A percentile compares a stretch with the other conserved stretches of the same genome.
These are phyloP conservation scores for Torymus tubicola DNA, from an alignment of 2,888 invertebrate species.

Conservation along the genomic window DNA sequence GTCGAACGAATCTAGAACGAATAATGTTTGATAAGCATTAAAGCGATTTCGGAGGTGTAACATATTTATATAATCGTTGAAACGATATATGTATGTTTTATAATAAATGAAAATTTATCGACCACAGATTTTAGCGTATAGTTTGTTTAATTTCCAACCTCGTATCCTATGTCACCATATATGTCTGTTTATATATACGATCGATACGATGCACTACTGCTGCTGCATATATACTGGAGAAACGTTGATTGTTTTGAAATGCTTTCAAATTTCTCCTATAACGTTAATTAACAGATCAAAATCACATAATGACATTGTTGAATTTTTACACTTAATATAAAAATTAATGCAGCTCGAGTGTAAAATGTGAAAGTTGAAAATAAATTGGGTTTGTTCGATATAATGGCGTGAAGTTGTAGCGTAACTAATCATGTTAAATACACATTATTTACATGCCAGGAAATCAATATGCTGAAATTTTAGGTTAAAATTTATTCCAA, in stretches of 20 bases:
- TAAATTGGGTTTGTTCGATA: background rate
- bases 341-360: no score
- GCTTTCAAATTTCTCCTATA: no score
- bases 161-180: background rate
- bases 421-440: background rate
- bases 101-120: constrained; percentile 56
- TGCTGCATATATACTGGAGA: no score
- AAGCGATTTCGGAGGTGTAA: constrained; percentile 32
- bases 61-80: constrained; percentile 56
- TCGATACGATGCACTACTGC: background rate
- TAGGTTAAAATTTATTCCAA: constrained; percentile 4
- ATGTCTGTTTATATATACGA: background rate
- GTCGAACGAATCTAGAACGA: constrained; percentile 24
- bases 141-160: no score
- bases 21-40: constrained; percentile 48
- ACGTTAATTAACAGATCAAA: no score
- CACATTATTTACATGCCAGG: background rate
- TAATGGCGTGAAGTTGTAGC: constrained; percentile 25
- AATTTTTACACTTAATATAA: no score
- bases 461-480: background rate
- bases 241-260: no score
- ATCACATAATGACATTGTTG: no score
- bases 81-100: constrained; percentile 55
- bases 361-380: background rate
- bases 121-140: background rate